Percentiles rank a stretch among this genome's conserved stretches.
Conservation (phyloP, 1,140 invertebrate species). For the Neodiprion virginianus region DNA sequence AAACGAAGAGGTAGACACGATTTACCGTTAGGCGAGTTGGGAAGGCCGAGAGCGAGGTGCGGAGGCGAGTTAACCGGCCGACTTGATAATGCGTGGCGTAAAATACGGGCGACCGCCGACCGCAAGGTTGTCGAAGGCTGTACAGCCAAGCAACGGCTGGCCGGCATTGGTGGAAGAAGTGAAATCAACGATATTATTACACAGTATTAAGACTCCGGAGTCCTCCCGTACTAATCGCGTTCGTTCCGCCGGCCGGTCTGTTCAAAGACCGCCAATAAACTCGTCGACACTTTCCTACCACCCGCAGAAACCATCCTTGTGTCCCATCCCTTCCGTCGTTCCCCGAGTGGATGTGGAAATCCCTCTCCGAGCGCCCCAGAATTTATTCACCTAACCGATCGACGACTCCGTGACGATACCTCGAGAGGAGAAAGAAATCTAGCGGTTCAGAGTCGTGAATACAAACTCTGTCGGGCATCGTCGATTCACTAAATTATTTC, state of each 20-base stretch:
- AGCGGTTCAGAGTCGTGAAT: too few species aligned
- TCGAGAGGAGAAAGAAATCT: too few species aligned
- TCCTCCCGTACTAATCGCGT: neutral
- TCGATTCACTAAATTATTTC: too few species aligned
- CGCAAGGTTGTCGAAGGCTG: constrained; percentile 6
- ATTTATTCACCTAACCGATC: too few species aligned
- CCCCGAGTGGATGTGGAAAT: too few species aligned
- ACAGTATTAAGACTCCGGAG: neutral
- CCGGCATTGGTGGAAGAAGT: neutral
- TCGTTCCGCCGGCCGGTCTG: neutral
- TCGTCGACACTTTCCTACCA: neutral
- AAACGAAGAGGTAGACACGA: constrained; percentile 1
- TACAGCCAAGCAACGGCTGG: neutral
- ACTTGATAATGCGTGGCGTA: neutral
- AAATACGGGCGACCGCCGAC: neutral
- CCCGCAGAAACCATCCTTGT: neutral
- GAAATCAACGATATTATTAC: neutral
- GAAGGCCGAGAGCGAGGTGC: neutral
- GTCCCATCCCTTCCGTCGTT: neutral
- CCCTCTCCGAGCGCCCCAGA: too few species aligned
- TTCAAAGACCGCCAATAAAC: neutral
- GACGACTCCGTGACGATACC: too few species aligned
- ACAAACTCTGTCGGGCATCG: too few species aligned
- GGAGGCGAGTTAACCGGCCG: too few species aligned
- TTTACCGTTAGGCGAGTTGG: neutral